These are phyloP conservation scores for Forficula auricularia DNA, from an alignment of 1,140 invertebrate species.

Conservation along the genomic window DNA sequence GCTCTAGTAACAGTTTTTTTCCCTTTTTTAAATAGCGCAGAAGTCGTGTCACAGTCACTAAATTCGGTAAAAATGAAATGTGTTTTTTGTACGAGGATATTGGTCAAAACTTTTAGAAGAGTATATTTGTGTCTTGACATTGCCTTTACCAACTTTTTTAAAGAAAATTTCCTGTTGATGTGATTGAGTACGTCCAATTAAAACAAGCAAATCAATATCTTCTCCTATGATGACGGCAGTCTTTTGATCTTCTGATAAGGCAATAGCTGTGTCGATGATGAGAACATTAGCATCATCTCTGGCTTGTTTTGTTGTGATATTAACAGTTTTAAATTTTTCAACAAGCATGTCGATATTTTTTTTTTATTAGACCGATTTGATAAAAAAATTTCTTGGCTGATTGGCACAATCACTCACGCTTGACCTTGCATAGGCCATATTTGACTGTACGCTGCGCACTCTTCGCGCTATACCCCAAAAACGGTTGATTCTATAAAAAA, in stretches of 20 bases:
- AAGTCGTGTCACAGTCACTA: too few species aligned
- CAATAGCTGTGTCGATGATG: slow-evolving; percentile 21
- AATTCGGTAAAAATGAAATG: too few species aligned
- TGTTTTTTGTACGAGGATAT: too few species aligned
- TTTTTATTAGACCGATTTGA: slow-evolving; percentile 19
- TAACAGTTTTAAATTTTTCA: slow-evolving; percentile 18
- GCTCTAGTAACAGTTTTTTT: too few species aligned
- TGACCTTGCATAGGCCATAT: not conserved
- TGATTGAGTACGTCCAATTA: slow-evolving; percentile 16
- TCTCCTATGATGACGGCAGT: slow-evolving; percentile 20
- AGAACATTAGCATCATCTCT: slow-evolving; percentile 22
- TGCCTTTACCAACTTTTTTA: slow-evolving; percentile 11
- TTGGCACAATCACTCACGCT: not conserved
- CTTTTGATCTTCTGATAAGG: slow-evolving; percentile 15
- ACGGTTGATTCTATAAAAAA: too few species aligned
- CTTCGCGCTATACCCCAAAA: too few species aligned
- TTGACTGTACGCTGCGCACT: too few species aligned
- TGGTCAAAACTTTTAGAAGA: too few species aligned
- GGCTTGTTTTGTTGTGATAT: slow-evolving; percentile 18
- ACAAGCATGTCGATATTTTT: slow-evolving; percentile 17
- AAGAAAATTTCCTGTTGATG: slow-evolving; percentile 10
- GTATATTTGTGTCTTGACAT: too few species aligned
- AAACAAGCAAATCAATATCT: slow-evolving; percentile 23
- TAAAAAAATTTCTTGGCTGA: not conserved
- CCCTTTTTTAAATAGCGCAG: too few species aligned